phyloP scores from a whole-genome alignment of 1,140 invertebrate species.

The Drosophila pseudoananassae region DNA sequence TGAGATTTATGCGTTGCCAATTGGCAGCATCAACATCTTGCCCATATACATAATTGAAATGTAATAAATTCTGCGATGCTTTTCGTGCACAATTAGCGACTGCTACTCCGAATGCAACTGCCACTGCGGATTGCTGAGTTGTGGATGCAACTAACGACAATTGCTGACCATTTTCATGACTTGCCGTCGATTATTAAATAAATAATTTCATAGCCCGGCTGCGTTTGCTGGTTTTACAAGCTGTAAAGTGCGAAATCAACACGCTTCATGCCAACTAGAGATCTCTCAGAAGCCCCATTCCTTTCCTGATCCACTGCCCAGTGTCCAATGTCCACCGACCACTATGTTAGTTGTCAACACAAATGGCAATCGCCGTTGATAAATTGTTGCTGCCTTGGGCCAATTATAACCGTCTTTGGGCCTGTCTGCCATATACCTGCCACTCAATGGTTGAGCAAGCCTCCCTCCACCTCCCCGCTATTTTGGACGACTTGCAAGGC shows the following conservation, averaged over 20 bases:
- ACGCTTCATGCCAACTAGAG: slow-evolving; percentile 77
- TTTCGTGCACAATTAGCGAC: slow-evolving; percentile 77
- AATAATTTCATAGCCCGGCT: slow-evolving; percentile 73
- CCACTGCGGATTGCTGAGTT: neutral
- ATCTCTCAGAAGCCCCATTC: slow-evolving; percentile 37
- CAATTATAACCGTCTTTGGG: slow-evolving; percentile 81
- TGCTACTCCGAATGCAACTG: slow-evolving; percentile 9
- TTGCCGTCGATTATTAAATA: slow-evolving; percentile 74
- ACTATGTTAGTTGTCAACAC: slow-evolving; percentile 78
- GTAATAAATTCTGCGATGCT: slow-evolving; percentile 74
- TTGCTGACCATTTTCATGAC: slow-evolving; percentile 71
- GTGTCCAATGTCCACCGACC: slow-evolving; percentile 35
- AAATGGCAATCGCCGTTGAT: slow-evolving; percentile 81
- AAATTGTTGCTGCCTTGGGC: slow-evolving; percentile 80
- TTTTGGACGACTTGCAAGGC: slow-evolving; percentile 37
- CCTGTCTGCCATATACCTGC: slow-evolving; percentile 43
- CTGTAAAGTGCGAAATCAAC: slow-evolving; percentile 82
- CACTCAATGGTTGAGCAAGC: slow-evolving; percentile 9
- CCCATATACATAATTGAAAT: slow-evolving; percentile 81
- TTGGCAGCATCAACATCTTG: slow-evolving; percentile 69
- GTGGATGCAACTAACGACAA: slow-evolving; percentile 48
- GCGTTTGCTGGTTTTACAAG: slow-evolving; percentile 72
- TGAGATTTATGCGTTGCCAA: slow-evolving; percentile 76
- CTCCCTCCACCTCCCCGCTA: slow-evolving; percentile 6
- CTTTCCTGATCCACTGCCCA: slow-evolving; percentile 42